These are phyloP conservation scores for Drosophila neoperkinsi DNA, from an alignment of 2,888 invertebrate species.

Conservation along the genomic window DNA sequence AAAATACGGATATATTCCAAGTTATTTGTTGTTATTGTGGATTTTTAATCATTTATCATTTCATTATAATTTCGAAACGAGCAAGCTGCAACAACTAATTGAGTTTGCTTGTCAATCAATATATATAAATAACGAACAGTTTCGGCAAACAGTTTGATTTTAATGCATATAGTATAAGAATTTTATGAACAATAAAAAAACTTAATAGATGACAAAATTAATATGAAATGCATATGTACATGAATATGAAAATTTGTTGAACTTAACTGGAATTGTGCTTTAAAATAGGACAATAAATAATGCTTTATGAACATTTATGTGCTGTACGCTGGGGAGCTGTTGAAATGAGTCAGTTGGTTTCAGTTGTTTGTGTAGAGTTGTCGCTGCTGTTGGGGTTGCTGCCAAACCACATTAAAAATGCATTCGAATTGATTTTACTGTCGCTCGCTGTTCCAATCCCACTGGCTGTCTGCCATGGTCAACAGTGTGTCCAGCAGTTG, in stretches of 20 bases:
- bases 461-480: constrained; percentile 1
- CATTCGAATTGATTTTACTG: constrained; percentile 57
- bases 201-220: not conserved
- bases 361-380: not conserved
- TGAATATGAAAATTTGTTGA: not conserved
- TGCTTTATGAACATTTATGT: constrained; percentile 13
- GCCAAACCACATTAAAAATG: constrained; percentile 52
- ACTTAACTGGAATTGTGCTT: not conserved
- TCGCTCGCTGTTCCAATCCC: not conserved
- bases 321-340: not conserved
- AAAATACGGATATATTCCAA: not conserved
- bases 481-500: not conserved
- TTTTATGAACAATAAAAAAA: not conserved
- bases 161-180: not conserved
- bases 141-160: not conserved
- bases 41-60: not conserved
- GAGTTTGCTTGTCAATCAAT: not conserved
- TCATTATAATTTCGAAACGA: not conserved
- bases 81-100: not conserved
- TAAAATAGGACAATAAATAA: constrained; percentile 5
- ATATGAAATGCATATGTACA: not conserved
- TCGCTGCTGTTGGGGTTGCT: not conserved
- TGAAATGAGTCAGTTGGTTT: not conserved
- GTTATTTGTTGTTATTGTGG: not conserved
- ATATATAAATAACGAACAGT: not conserved